Evolutionary conservation across 2,888 invertebrate species (phyloP).

Genomic region (Parapristionchus giblindavisi): DNA sequence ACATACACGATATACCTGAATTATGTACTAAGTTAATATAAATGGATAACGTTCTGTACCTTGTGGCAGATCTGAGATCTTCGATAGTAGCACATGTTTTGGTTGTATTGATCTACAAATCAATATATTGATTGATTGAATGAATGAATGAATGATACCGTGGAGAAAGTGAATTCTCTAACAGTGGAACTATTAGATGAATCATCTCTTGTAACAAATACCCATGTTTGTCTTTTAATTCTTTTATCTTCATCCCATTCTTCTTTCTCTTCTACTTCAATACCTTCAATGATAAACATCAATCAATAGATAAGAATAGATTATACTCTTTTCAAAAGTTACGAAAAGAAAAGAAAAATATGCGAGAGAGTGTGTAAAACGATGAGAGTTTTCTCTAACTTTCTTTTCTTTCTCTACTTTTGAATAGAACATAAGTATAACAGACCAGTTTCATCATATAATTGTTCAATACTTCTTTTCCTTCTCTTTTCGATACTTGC

Average conservation of each 20-base stretch:
- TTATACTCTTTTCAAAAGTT: too few relatives aligned
- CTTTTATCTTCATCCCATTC: neutral
- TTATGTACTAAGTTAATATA: conserved; percentile 66
- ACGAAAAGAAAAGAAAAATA: too few relatives aligned
- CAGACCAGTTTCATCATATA: conserved; percentile 2
- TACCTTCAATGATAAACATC: neutral
- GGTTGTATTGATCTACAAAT: conserved; percentile 76
- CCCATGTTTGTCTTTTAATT: conserved; percentile 41
- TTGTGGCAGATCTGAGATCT: conserved; percentile 77
- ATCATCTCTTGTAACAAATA: conserved; percentile 56
- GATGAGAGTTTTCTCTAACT: too few relatives aligned
- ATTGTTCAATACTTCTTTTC: neutral
- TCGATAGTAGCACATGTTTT: conserved; percentile 76
- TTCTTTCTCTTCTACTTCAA: conserved; percentile 13
- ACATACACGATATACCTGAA: conserved; percentile 83
- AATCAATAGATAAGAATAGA: too few relatives aligned
- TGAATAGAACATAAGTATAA: too few relatives aligned
- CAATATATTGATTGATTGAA: neutral
- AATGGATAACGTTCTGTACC: conserved; percentile 82
- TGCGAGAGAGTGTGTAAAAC: too few relatives aligned
- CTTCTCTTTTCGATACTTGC: conserved; percentile 7
- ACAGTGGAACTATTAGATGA: conserved; percentile 53
- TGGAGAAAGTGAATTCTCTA: conserved; percentile 48
- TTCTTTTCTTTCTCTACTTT: too few relatives aligned
- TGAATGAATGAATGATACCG: too few relatives aligned